Evolutionary conservation across 2,113 vertebrate species (phyloP).

Genomic region (Protobothrops flavoviridis): DNA sequence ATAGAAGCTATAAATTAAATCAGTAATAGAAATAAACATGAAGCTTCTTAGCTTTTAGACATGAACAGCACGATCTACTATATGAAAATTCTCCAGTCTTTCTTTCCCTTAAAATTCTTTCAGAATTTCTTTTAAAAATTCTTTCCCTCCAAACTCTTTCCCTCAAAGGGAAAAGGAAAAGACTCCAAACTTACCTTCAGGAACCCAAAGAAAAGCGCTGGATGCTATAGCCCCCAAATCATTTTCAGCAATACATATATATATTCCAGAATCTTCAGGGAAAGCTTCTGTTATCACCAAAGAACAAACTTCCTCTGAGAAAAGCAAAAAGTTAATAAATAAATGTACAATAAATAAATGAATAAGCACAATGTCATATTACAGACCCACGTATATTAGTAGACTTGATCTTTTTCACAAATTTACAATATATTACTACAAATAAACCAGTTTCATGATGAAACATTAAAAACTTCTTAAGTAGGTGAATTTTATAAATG

Average conservation of each 20-base stretch:
- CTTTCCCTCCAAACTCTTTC: not conserved
- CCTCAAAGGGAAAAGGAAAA: not conserved
- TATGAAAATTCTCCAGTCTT: not conserved
- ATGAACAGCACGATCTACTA: not conserved
- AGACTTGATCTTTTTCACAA: not conserved
- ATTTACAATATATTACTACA: not conserved
- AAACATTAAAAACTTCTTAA: not conserved
- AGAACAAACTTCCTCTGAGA: conserved; percentile 87
- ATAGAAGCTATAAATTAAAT: not conserved
- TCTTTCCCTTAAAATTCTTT: not conserved
- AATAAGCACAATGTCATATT: not conserved
- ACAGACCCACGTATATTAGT: not conserved
- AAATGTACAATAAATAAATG: not conserved
- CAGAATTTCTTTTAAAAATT: not conserved
- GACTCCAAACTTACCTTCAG: conserved; percentile 68
- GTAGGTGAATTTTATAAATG: not conserved
- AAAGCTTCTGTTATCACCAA: conserved; percentile 88
- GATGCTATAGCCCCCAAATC: conserved; percentile 78
- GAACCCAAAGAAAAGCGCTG: conserved; percentile 78
- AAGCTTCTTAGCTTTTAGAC: not conserved
- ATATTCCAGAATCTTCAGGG: conserved; percentile 86
- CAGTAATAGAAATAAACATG: not conserved
- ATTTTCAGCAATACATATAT: conserved; percentile 85
- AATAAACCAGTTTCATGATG: not conserved
- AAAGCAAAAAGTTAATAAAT: conserved; percentile 19